Percentiles rank a stretch among this genome's conserved stretches.
These are phyloP conservation scores for Thereva nobilitata DNA, from an alignment of 2,888 invertebrate species.

Conservation along the genomic window DNA sequence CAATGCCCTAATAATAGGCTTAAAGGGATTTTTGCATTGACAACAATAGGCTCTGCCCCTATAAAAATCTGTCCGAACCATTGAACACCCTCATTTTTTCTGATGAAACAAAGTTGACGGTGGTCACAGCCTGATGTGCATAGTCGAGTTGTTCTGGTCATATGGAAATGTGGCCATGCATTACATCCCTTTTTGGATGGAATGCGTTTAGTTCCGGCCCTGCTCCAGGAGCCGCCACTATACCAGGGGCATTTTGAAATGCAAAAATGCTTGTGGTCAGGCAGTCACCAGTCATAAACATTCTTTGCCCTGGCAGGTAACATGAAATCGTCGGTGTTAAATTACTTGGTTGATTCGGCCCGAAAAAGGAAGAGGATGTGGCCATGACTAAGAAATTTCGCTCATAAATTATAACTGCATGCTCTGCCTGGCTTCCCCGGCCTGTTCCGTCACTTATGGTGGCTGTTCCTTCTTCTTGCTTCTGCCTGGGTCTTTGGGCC, in stretches of 20 bases:
- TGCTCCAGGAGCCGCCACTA: background rate
- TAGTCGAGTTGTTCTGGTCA: too few species aligned
- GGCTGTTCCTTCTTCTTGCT: constrained; percentile 2
- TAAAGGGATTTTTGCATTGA: too few species aligned
- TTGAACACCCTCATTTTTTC: constrained; percentile 11
- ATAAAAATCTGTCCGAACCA: too few species aligned
- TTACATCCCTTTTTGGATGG: constrained; percentile 21
- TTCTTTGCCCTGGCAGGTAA: constrained; percentile 20
- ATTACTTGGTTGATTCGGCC: constrained; percentile 29
- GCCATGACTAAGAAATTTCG: constrained; percentile 29
- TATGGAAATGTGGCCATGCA: constrained; percentile 26
- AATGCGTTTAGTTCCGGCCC: constrained; percentile 28
- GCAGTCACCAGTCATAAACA: constrained; percentile 30
- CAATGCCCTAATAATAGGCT: too few species aligned
- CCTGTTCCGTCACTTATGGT: background rate
- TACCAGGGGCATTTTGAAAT: constrained; percentile 15
- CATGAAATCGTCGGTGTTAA: constrained; percentile 24
- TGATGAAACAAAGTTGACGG: constrained; percentile 20
- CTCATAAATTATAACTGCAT: constrained; percentile 33
- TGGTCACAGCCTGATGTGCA: constrained; percentile 12
- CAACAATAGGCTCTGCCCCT: too few species aligned
- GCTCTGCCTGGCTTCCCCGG: constrained; percentile 16
- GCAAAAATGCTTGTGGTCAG: constrained; percentile 12
- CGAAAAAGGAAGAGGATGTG: constrained; percentile 32
- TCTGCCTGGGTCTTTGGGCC: background rate